Percentiles rank a stretch among this genome's conserved stretches.
phyloP scores from a whole-genome alignment of 64 coral and sea anemone species.

The Montipora foliosa region DNA sequence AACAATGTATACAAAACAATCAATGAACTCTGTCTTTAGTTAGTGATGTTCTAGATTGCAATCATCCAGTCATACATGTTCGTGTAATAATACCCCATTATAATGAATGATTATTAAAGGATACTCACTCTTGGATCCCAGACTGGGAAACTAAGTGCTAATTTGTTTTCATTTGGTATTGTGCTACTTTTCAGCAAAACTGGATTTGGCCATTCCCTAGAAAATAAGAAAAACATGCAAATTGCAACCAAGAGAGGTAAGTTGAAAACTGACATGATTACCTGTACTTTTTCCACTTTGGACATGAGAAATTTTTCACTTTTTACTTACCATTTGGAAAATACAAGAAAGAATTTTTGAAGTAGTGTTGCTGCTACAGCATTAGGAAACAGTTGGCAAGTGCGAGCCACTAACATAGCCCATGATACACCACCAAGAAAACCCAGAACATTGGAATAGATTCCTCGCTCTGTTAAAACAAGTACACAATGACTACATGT shows the following conservation, averaged over 20 bases:
- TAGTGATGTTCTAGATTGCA: too few relatives aligned
- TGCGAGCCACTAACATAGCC: conserved; percentile 98
- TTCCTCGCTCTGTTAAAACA: conserved; percentile 73
- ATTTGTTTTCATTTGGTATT: conserved; percentile 78
- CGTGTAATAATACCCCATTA: too few relatives aligned
- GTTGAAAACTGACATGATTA: too few relatives aligned
- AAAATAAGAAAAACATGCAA: background rate
- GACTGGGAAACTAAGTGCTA: conserved; percentile 69
- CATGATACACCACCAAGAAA: conserved; percentile 98
- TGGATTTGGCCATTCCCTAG: conserved; percentile 98
- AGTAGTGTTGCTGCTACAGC: conserved; percentile 92
- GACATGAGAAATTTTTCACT: background rate
- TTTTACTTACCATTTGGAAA: conserved; percentile 90
- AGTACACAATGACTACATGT: background rate
- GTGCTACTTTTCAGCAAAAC: conserved; percentile 85
- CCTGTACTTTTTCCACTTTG: background rate
- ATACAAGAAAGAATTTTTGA: conserved; percentile 97
- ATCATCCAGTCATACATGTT: too few relatives aligned
- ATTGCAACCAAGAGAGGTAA: too few relatives aligned
- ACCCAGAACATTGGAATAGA: conserved; percentile 97
- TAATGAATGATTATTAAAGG: background rate
- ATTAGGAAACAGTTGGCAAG: conserved; percentile 98
- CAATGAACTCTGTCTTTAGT: too few relatives aligned
- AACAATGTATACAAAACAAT: too few relatives aligned
- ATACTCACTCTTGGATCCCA: conserved; percentile 94